These are phyloP conservation scores for Erpornis zantholeuca DNA, from an alignment of 2,113 vertebrate species.

Conservation along the genomic window DNA sequence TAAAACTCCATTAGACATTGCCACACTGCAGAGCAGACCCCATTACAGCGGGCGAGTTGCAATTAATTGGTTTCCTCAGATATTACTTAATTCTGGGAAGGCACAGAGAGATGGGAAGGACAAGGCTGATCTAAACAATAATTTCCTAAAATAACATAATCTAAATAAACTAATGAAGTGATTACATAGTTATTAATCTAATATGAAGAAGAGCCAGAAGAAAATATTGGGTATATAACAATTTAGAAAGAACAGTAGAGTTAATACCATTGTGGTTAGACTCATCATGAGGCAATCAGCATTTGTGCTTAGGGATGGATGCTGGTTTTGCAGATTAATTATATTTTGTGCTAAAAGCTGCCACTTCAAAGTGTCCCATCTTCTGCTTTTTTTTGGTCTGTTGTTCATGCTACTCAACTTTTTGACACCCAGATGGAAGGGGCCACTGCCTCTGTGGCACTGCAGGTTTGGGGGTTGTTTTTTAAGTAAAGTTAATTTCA, in stretches of 20 bases:
- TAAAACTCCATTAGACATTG: constrained; percentile 77
- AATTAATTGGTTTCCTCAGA: constrained; percentile 75
- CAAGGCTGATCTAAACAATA: constrained; percentile 37
- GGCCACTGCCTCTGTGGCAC: not conserved
- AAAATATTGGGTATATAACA: constrained; percentile 13
- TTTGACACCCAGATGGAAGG: not conserved
- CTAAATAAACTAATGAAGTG: constrained; percentile 69
- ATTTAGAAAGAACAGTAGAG: not conserved
- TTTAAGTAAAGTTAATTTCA: not conserved
- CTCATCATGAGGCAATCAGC: constrained; percentile 16
- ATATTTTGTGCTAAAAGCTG: not conserved
- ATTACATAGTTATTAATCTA: constrained; percentile 56
- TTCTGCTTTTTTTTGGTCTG: not conserved
- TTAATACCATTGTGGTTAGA: not conserved
- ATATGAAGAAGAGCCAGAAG: constrained; percentile 14
- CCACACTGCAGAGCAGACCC: constrained; percentile 54
- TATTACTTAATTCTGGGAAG: constrained; percentile 60
- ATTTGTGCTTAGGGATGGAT: not conserved
- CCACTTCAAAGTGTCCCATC: not conserved
- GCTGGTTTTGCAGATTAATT: not conserved
- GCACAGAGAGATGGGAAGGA: constrained; percentile 20
- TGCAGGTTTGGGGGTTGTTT: not conserved
- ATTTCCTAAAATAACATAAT: constrained; percentile 63
- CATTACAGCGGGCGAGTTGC: constrained; percentile 36
- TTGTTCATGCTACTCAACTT: not conserved